Percentiles rank a stretch among this genome's conserved stretches.
Evolutionary conservation across 2,888 invertebrate species (phyloP).

Genomic region (Pocota personata): DNA sequence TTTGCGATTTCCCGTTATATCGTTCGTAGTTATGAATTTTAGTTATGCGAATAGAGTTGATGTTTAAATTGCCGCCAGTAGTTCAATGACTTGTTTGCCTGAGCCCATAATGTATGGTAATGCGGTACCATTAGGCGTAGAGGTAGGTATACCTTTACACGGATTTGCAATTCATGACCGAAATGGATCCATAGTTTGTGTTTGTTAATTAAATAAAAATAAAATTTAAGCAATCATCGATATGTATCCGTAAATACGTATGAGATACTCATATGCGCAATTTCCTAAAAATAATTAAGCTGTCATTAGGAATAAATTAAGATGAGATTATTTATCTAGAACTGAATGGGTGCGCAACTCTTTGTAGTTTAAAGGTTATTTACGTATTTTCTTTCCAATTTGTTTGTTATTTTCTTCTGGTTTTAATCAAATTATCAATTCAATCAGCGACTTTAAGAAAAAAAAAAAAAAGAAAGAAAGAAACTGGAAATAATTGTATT

Average conservation of each 20-base stretch:
- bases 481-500: background rate
- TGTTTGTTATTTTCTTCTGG: background rate
- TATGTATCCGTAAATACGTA: background rate
- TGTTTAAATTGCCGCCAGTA: background rate
- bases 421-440: background rate
- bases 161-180: too few species aligned
- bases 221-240: too few species aligned
- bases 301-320: background rate
- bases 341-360: too few species aligned
- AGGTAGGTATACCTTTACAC: too few species aligned
- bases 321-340: background rate
- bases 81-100: background rate
- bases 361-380: background rate
- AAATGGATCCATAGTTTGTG: too few species aligned
- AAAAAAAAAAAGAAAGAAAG: background rate
- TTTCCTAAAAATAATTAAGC: background rate
- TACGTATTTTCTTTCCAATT: background rate
- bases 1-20: background rate
- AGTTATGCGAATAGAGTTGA: background rate
- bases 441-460: background rate
- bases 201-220: background rate
- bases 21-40: constrained; percentile 4
- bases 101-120: background rate
- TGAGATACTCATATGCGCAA: background rate
- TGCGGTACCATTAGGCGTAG: background rate